A percentile compares a stretch with the other conserved stretches of the same genome.
phyloP scores from a whole-genome alignment of 2,113 vertebrate genomes.

The Corynorhinus townsendii region DNA sequence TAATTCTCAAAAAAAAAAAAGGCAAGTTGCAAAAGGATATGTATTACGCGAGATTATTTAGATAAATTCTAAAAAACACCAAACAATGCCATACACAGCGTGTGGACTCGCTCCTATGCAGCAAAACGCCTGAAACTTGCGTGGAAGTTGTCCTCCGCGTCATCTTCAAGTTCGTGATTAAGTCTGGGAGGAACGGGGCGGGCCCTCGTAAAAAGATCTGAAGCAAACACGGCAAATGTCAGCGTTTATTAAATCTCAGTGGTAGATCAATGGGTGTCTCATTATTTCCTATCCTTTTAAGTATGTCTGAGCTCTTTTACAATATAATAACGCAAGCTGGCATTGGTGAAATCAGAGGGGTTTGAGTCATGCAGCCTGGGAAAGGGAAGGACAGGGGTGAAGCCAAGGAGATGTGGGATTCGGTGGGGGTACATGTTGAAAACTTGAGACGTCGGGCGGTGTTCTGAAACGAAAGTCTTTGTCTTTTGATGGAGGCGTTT shows the following conservation, averaged over 20 bases:
- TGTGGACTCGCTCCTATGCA: background rate
- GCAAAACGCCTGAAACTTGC: background rate
- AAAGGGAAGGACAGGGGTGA: background rate
- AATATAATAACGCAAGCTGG: background rate
- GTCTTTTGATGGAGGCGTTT: background rate
- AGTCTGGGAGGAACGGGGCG: background rate
- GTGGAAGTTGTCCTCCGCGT: background rate
- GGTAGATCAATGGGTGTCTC: background rate
- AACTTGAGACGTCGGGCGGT: background rate
- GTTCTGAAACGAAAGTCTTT: background rate
- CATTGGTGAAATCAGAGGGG: background rate
- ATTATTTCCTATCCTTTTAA: background rate
- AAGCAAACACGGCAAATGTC: background rate
- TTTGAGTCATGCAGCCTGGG: background rate
- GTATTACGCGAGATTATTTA: background rate
- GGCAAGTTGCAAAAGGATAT: background rate
- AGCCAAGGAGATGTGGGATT: background rate
- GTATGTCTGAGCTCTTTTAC: background rate
- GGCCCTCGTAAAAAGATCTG: background rate
- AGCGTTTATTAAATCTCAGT: background rate
- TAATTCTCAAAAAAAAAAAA: background rate
- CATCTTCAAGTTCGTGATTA: background rate
- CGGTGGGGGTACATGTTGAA: background rate
- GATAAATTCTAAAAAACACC: background rate
- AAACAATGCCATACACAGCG: background rate